A percentile compares a stretch with the other conserved stretches of the same genome.
phyloP scores from a whole-genome alignment of 37 sponge, comb jelly and placozoan species.

The Oopsacas minuta region DNA sequence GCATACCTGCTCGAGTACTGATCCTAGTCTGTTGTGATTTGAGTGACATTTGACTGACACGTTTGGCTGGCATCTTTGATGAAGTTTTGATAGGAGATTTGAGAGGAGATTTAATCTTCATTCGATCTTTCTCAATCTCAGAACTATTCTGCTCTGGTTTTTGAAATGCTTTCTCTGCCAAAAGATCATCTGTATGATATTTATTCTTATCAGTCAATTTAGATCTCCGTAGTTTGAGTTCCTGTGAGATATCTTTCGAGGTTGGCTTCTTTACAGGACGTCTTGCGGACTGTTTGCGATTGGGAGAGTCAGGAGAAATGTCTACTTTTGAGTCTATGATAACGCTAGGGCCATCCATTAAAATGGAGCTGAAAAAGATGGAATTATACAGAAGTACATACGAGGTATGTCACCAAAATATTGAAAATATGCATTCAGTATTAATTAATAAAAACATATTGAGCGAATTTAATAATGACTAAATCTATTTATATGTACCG shows the following conservation, averaged over 20 bases:
- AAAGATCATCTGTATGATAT: slow-evolving; percentile 11
- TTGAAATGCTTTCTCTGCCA: neutral
- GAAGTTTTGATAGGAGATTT: slow-evolving; percentile 5
- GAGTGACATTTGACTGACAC: neutral
- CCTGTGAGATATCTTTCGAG: neutral
- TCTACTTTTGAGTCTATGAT: neutral
- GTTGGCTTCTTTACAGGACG: slow-evolving; percentile 2
- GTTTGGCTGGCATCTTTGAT: neutral
- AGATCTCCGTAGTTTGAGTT: neutral
- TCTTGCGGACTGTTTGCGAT: neutral
- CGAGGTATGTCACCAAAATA: no score
- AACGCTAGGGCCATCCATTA: neutral
- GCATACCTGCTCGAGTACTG: neutral
- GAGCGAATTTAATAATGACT: no score
- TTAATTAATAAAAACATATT: no score
- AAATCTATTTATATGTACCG: no score
- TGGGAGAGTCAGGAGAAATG: neutral
- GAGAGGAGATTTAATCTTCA: neutral
- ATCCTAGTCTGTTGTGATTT: slow-evolving; percentile 9
- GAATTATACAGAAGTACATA: no score
- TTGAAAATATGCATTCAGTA: no score
- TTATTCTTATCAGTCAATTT: slow-evolving; percentile 16
- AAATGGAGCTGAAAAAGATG: neutral
- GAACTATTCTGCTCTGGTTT: slow-evolving; percentile 12
- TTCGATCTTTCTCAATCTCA: slow-evolving; percentile 14